These are phyloP conservation scores for Tapirus terrestris DNA, from an alignment of 2,113 vertebrate species.

Conservation along the genomic window DNA sequence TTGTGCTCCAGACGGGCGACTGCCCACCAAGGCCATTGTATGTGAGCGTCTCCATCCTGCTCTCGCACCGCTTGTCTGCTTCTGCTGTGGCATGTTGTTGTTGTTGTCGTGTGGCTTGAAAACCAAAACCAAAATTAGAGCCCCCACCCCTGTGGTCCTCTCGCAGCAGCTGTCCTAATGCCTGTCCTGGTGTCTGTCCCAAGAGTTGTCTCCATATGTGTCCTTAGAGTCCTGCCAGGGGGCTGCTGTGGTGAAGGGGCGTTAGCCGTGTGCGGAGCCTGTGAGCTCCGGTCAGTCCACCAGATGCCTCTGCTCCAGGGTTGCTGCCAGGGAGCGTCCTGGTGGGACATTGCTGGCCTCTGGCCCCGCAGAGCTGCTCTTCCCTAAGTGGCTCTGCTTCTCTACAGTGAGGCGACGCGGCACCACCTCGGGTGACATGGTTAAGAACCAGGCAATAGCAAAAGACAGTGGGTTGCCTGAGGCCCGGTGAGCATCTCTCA, in stretches of 20 bases:
- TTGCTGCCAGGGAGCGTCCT: neutral
- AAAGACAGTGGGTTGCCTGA: neutral
- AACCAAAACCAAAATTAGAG: neutral
- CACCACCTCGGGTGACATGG: accelerated
- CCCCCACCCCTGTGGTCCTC: neutral
- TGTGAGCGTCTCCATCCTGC: neutral
- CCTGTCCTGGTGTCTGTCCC: neutral
- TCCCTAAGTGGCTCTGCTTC: neutral
- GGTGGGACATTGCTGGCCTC: neutral
- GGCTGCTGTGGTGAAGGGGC: too few species aligned
- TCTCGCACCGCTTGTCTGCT: slow-evolving; percentile 1
- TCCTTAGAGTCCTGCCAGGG: neutral
- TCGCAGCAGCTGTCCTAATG: neutral
- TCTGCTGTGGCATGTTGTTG: neutral
- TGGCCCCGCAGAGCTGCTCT: neutral
- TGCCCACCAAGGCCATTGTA: neutral
- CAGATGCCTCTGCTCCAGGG: neutral
- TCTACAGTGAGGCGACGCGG: accelerated
- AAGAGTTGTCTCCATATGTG: accelerated
- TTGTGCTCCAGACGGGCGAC: neutral
- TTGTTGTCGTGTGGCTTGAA: slow-evolving; percentile 10
- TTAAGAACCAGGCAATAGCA: neutral
- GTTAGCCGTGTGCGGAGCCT: neutral
- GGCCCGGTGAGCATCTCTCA: neutral
- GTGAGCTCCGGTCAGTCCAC: accelerated